Conservation (phyloP, 2,797 vertebrate genomes). For the Graptemys geographica region DNA sequence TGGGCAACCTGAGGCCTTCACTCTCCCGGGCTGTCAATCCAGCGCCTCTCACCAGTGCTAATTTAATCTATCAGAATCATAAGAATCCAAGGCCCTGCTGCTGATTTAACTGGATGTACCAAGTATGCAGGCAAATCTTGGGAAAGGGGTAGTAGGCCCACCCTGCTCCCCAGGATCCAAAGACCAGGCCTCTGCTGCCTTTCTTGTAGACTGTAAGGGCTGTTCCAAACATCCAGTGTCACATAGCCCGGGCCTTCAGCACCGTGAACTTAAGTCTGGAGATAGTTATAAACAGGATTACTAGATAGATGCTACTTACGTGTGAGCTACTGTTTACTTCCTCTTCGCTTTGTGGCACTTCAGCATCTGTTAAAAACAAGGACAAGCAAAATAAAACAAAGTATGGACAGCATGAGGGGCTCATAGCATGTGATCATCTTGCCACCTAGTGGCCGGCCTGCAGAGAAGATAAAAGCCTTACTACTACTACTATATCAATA, state of each 20-base stretch:
- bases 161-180: not conserved
- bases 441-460: fast-evolving
- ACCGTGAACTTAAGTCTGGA: fast-evolving
- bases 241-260: fast-evolving
- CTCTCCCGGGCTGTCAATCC: not conserved
- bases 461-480: not conserved
- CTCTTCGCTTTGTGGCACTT: slow-evolving; percentile 66
- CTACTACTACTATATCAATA: not conserved
- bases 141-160: not conserved
- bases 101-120: not conserved
- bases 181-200: not conserved
- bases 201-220: not conserved
- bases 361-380: slow-evolving; percentile 78
- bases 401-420: not conserved
- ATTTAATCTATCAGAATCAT: not conserved
- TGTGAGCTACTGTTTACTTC: slow-evolving; percentile 65
- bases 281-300: fast-evolving
- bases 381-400: fast-evolving
- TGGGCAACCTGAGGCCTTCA: not conserved
- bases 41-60: not conserved
- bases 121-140: not conserved
- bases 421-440: fast-evolving
- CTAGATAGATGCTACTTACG: slow-evolving; percentile 58
- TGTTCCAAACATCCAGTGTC: not conserved
- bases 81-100: not conserved